phyloP scores from a whole-genome alignment of 2,888 invertebrate genomes.

The Hemicrepidius hirtus region DNA sequence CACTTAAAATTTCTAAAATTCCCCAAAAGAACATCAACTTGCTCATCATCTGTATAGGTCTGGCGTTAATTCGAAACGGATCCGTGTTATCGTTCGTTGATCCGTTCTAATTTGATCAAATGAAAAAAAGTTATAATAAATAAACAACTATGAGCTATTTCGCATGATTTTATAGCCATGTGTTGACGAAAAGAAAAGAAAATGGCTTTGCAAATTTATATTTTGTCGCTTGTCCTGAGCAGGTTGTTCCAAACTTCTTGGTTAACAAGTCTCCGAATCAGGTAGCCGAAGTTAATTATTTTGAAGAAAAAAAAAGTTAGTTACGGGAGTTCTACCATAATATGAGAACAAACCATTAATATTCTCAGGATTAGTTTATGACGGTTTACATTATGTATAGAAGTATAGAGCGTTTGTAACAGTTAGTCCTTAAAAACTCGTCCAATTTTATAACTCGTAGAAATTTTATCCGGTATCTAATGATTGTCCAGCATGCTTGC shows the following conservation, averaged over 20 bases:
- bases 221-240: too few relatives aligned
- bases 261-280: too few relatives aligned
- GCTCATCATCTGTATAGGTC: neutral
- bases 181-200: neutral
- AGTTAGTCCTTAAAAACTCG: neutral
- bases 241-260: too few relatives aligned
- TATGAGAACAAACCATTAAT: neutral
- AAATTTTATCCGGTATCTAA: too few relatives aligned
- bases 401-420: neutral
- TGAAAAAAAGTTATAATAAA: neutral
- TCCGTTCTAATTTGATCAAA: slow-evolving; percentile 7
- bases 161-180: neutral
- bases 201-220: neutral
- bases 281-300: neutral
- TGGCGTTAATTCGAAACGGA: neutral
- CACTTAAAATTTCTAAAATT: slow-evolving; percentile 16
- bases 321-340: neutral
- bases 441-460: neutral
- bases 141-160: neutral
- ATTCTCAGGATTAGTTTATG: neutral
- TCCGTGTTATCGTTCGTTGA: slow-evolving; percentile 5
- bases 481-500: too few relatives aligned
- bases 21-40: neutral
- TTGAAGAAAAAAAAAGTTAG: neutral
- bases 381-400: neutral